These are phyloP conservation scores for Caloenas nicobarica DNA, from an alignment of 2,113 vertebrate species.

Conservation along the genomic window DNA sequence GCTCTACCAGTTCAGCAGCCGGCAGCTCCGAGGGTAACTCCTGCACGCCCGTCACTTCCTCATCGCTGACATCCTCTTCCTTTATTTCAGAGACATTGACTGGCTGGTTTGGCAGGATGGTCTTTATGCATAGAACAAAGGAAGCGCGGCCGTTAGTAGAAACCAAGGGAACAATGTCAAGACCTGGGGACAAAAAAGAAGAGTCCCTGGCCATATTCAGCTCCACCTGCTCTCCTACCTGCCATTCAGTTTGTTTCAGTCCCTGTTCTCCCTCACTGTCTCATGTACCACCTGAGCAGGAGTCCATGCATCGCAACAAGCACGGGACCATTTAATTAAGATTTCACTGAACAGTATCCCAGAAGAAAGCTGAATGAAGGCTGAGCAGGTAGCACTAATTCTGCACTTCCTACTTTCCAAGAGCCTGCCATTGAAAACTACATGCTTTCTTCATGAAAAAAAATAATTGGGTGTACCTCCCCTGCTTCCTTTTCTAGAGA, in stretches of 20 bases:
- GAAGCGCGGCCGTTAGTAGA: neutral
- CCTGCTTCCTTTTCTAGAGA: neutral
- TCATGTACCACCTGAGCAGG: neutral
- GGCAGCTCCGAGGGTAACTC: conserved; percentile 19
- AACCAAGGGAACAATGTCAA: neutral
- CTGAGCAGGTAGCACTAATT: neutral
- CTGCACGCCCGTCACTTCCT: conserved; percentile 34
- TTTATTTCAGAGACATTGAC: conserved; percentile 44
- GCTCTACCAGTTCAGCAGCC: conserved; percentile 7
- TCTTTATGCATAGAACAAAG: conserved; percentile 36
- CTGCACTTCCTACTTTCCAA: neutral
- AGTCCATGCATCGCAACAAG: neutral
- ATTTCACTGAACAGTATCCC: neutral
- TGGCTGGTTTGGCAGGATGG: neutral
- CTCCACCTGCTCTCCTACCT: neutral
- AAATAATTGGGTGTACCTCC: neutral
- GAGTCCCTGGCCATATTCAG: neutral
- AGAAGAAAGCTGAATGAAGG: neutral
- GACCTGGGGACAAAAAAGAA: neutral
- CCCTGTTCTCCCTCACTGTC: neutral
- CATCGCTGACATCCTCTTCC: conserved; percentile 72
- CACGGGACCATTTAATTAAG: neutral
- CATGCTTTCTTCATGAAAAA: neutral
- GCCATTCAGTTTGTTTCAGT: neutral
- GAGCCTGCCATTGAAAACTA: neutral